Base-by-base conservation (phyloP, 2,797 vertebrate species). In the Perodicticus potto region DNA sequence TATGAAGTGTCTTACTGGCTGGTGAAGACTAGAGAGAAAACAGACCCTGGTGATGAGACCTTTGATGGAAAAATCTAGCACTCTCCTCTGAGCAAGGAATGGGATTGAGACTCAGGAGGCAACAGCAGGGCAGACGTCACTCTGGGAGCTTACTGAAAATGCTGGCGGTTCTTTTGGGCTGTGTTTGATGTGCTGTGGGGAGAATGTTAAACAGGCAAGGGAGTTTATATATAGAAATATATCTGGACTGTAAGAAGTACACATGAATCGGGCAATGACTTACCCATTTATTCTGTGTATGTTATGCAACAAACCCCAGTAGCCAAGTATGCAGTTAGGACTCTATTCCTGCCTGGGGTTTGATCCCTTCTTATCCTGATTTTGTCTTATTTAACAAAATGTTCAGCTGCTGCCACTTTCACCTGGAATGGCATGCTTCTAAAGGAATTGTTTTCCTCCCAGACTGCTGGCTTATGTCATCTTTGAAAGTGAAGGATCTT, bases 401-500 rank as follows among this genome's bases (percentile, higher is more conserved):
- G 14, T 53, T 80, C 9, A 22, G 1, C 53, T 7, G 43, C 91
- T 55, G 13, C 83, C 34, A 3, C 65, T 37, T 34, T 27, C 49
- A 59, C 77, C 86, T 73, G 81, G 81, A 32, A 84, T 23, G 69
- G 84, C 85, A 10, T 17, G 55, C 95, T 85, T 91, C 72, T 74
- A 5, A 89, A 76, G 74, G 85, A 29, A n/a, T 14, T 72, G 89
- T 92, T 91, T 94, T 63, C 88, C 19, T 95, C 67, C 88, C 17
- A 12, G 90, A 91, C 95, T 78, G 83, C 96, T 96, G 97, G 96
- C 81, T 94, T 91, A 37, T 96, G 76, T 96, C 84, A 87, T 69
- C 86, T 85, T 45, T 87, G 89, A 81, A 89, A 95, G 65, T 17
- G 76, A 95, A n/a, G 74, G 83, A 37, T 74, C 92, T 80, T 81